Base-by-base conservation (phyloP, 2,888 invertebrate species). In the Aethes cnicana region DNA sequence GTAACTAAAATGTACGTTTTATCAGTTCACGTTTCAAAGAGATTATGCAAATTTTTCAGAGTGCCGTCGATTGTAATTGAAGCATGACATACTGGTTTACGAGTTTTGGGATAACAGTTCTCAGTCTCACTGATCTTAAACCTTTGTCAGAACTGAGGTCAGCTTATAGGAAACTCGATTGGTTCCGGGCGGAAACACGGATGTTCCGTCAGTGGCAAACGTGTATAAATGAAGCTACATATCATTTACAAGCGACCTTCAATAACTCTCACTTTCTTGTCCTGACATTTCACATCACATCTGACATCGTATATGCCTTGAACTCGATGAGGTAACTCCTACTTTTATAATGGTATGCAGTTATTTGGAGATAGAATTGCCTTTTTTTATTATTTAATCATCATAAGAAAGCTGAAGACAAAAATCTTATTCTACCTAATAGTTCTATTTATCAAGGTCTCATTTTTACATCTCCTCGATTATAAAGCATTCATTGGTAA, bases 101-200 rank as follows among this genome's bases (percentile, higher is more conserved):
- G 11, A 11, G 9, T 30, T 4, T 30, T 5, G 1, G 7, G n/a
- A n/a, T n/a, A n/a, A n/a, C n/a, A n/a, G n/a, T n/a, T n/a, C n/a
- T n/a, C n/a, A n/a, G n/a, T 37, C 50, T 37, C 50, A 43, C 37
- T 17, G 30, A 9, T 39, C 44, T 52, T 30, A 33, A 44, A 39
- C 26, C 37, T 52, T 32, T 26, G 21, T 28, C 30, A 16, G 17
- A 35, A 23, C 32, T 32, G 36, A 52, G 52, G 52, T 52, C 52
- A 52, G 30, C 17, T 52, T 28, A 20, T 26, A 52, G 52, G 52
- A 52, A 52, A 52, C 25, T n/a, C 33, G 52, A 46, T 52, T 39
- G 6, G 39, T 52, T 52, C 52, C 52, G 52, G 33, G 32, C 46
- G 52, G 52, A 52, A 46, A 33, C 47, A 17, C 12, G 17, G 21